These are phyloP conservation scores for Crioceris asparagi DNA, from an alignment of 2,888 invertebrate genomes.

Conservation along the genomic window DNA sequence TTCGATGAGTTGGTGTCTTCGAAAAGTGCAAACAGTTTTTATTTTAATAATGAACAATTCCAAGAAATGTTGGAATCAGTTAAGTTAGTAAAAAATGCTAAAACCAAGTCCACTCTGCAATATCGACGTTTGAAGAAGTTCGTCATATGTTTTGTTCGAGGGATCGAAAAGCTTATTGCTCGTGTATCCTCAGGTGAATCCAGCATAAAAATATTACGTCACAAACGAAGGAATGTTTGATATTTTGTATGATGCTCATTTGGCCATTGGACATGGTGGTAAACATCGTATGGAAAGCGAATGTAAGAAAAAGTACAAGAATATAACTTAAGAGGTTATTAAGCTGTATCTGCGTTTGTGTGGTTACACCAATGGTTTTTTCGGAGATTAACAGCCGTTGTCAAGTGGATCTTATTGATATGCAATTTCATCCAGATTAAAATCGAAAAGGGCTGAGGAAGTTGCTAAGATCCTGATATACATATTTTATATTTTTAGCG, in stretches of 20 bases:
- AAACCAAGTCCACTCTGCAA: conserved; percentile 9
- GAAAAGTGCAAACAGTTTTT: conserved; percentile 6
- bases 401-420: too few species aligned
- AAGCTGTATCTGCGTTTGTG: conserved; percentile 8
- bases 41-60: conserved; percentile 6
- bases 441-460: too few species aligned
- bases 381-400: too few species aligned
- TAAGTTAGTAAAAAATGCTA: conserved; percentile 8
- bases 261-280: conserved; percentile 16
- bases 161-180: conserved; percentile 10
- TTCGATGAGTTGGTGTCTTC: conserved; percentile 4
- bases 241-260: conserved; percentile 14
- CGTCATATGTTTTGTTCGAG: conserved; percentile 4
- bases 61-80: conserved; percentile 5
- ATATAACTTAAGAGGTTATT: conserved; percentile 8
- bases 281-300: conserved; percentile 14
- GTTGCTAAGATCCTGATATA: too few species aligned
- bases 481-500: too few species aligned
- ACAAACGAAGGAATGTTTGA: conserved; percentile 12
- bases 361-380: conserved; percentile 11
- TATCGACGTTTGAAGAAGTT: conserved; percentile 8
- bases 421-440: too few species aligned
- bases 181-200: conserved; percentile 9
- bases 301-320: conserved; percentile 9
- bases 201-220: conserved; percentile 10